Evolutionary conservation across 1,140 invertebrate species (phyloP), one percentile per base, ranked within the genome.

Genomic region (Penaeus japonicus): DNA sequence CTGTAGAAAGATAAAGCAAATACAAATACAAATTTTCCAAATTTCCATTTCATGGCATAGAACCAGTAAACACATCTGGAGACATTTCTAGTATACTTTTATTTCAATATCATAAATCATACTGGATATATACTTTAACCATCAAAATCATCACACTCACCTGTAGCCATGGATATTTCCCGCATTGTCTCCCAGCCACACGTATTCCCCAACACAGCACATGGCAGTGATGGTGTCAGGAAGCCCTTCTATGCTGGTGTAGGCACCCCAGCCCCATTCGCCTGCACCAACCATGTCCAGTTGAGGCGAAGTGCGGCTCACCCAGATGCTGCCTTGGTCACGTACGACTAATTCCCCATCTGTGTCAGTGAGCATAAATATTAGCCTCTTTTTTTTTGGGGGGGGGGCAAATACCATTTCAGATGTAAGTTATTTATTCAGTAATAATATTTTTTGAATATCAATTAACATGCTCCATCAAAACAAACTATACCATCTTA

Each of bases 181-280:
- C 0, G 94, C 93, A 84, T 95, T 95, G 92, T 98, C 97, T 0
- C 97, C 97, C 84, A 98, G 94, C 97, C 97, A 98, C 78, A 98
- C 95, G 55, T 94, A 93, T 87, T 94, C 93, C 95, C 94, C 91
- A 95, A 93, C 84, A 92, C 91, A 84, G 77, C 92, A 92, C 73
- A 92, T 92, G 12, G 91, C 90, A 2, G 91, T 92, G 3, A 92
- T 90, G 53, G 91, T 90, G 15, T 92, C 90, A 47, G 91, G 89
- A n/a, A 92, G 82, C 4, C 88, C 77, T 32, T 91, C 90, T 24
- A 89, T 90, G 70, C 89, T 89, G 54, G 84, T 91, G 87, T 84
- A 85, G 24, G 27, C 77, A 57, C 54, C 78, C 87, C 85, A 89
- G 10, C 87, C 85, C 77, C 87, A 90, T 39, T 91, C 85, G 93